phyloP scores from a whole-genome alignment of 2,797 vertebrate species.

The Muscicapa striata region DNA sequence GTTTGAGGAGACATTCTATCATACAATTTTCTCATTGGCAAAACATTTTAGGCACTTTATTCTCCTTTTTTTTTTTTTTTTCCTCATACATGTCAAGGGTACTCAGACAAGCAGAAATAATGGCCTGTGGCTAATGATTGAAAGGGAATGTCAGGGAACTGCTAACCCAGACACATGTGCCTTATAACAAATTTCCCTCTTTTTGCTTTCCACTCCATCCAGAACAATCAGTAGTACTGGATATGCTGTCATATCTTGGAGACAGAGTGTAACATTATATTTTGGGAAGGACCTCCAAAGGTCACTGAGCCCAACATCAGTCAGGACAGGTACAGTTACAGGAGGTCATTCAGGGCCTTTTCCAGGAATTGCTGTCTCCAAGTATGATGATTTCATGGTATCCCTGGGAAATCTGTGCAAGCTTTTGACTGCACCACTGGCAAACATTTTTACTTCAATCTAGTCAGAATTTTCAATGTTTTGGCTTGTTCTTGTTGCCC shows the following conservation, averaged over 20 bases:
- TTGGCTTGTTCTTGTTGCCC: neutral
- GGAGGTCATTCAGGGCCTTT: neutral
- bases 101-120: conserved; percentile 61
- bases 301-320: neutral
- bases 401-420: neutral
- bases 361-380: neutral
- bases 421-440: neutral
- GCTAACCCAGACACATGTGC: neutral
- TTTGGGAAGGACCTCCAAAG: neutral
- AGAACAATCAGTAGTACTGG: neutral
- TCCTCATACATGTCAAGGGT: neutral
- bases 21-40: conserved; percentile 25
- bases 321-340: neutral
- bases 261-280: neutral
- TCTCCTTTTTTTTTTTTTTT: neutral
- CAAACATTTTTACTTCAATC: neutral
- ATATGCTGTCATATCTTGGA: neutral
- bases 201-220: neutral
- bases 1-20: conserved; percentile 25
- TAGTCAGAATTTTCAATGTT: neutral
- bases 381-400: neutral
- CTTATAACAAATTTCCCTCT: neutral
- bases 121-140: conserved; percentile 50
- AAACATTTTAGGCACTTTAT: conserved; percentile 18
- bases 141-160: conserved; percentile 26